Evolutionary conservation across 1,140 invertebrate species (phyloP).

Genomic region (Archivesica marissinica): DNA sequence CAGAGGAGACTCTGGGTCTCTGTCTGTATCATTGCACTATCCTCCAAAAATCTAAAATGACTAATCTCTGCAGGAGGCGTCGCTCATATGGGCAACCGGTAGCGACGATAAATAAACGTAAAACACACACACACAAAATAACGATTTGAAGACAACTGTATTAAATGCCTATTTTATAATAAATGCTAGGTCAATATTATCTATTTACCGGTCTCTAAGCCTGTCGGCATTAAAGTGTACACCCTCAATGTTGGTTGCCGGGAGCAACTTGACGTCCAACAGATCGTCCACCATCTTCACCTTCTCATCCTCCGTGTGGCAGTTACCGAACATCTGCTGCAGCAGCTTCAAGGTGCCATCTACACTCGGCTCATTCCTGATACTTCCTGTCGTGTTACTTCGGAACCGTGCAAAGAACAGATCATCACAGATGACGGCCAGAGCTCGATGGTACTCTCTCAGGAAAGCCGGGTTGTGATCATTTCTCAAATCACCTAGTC

Average conservation of each 20-base stretch:
- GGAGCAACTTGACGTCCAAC: slow-evolving; percentile 77
- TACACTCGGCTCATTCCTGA: slow-evolving; percentile 60
- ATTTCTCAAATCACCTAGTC: slow-evolving; percentile 79
- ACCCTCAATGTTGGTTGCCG: slow-evolving; percentile 76
- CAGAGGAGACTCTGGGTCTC: too few species aligned
- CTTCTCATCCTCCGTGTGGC: slow-evolving; percentile 78
- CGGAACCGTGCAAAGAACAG: slow-evolving; percentile 81
- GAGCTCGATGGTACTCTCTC: slow-evolving; percentile 79
- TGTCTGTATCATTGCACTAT: too few species aligned
- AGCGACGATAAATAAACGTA: too few species aligned
- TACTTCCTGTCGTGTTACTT: slow-evolving; percentile 60
- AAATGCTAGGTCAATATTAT: too few species aligned
- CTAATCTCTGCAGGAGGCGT: too few species aligned
- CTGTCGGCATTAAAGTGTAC: slow-evolving; percentile 79
- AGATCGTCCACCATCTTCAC: slow-evolving; percentile 78
- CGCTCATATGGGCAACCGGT: too few species aligned
- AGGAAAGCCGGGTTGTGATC: slow-evolving; percentile 79
- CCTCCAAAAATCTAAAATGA: too few species aligned
- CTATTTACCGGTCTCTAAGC: slow-evolving; percentile 75
- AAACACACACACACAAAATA: too few species aligned
- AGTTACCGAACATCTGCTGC: slow-evolving; percentile 78
- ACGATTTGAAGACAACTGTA: too few species aligned
- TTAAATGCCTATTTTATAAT: too few species aligned
- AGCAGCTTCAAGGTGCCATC: slow-evolving; percentile 73
- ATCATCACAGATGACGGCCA: slow-evolving; percentile 81